phyloP scores from a whole-genome alignment of 1,140 invertebrate species.

The Procambarus clarkii region DNA sequence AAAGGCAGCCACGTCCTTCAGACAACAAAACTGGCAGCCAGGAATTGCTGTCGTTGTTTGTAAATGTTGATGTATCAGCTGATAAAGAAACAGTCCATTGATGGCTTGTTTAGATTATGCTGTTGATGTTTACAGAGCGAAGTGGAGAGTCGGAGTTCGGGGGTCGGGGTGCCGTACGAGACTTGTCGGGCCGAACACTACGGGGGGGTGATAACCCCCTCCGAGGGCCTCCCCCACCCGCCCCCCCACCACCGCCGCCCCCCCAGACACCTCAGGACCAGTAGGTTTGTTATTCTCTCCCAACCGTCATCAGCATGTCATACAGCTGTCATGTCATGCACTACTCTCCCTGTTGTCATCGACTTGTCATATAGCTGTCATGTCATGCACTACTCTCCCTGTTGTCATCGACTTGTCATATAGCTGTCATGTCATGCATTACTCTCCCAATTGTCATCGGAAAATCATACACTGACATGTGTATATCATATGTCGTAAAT shows the following conservation, averaged over 20 bases:
- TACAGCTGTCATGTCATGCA: background rate
- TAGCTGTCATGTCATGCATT: background rate
- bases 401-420: background rate
- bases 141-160: background rate
- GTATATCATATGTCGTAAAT: too few species aligned
- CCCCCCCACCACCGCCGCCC: constrained; percentile 24
- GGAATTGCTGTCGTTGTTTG: background rate
- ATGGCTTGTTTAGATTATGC: too few species aligned
- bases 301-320: background rate
- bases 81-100: background rate
- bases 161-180: background rate
- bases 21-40: too few species aligned
- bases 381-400: background rate
- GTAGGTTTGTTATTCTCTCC: constrained; percentile 23
- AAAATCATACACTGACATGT: too few species aligned
- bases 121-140: background rate
- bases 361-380: background rate
- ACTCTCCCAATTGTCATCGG: too few species aligned
- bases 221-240: background rate
- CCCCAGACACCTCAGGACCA: constrained; percentile 24
- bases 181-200: background rate
- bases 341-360: background rate
- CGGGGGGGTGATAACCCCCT: background rate
- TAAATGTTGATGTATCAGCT: background rate
- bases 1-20: too few species aligned